Evolutionary conservation across 2,888 invertebrate species (phyloP), one percentile per base, ranked within the genome.

Genomic region (Carcina quercana): DNA sequence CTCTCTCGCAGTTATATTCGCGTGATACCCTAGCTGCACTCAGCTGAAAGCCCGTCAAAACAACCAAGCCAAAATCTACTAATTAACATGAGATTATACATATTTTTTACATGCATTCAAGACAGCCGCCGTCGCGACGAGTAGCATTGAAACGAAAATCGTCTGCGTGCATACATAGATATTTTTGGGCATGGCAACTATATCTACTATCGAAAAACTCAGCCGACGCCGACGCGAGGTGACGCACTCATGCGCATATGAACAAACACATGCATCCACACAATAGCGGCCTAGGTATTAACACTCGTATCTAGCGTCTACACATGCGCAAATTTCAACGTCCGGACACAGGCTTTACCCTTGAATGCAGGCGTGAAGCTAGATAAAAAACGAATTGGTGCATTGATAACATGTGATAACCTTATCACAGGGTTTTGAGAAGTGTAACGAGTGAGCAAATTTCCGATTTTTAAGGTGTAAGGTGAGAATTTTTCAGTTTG

Each of bases 171-270:
- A 35, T 27, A 30, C 24, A 15, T 6, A 25, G 25, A 64, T 76
- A 80, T 82, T 83, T n/a, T 83, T 61, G 75, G 79, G 76, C 78
- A 73, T 82, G 60, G 82, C 71, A 80, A 82, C 82, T 61, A 58
- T 59, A 64, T 74, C 60, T 74, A 71, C 74, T 75, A 70, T 72
- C 71, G 70, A 76, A 78, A 79, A 78, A 73, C 59, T 71, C 60
- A 61, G 65, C 59, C 57, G 63, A 57, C 72, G 67, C 51, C 68
- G 62, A 53, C 59, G 63, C 48, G 38, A 40, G 34, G 13, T 17
- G 43, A 59, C 75, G 54, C 71, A 67, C 68, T 42, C 71, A 66
- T 59, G 61, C 65, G 46, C 45, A 47, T 62, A 68, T 49, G 33
- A 42, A 47, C 45, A 8, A 43, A 56, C 63, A 70, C 63, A 64